Base-by-base conservation (phyloP, 2,113 vertebrate species). In the Pelecanoides urinatrix region DNA sequence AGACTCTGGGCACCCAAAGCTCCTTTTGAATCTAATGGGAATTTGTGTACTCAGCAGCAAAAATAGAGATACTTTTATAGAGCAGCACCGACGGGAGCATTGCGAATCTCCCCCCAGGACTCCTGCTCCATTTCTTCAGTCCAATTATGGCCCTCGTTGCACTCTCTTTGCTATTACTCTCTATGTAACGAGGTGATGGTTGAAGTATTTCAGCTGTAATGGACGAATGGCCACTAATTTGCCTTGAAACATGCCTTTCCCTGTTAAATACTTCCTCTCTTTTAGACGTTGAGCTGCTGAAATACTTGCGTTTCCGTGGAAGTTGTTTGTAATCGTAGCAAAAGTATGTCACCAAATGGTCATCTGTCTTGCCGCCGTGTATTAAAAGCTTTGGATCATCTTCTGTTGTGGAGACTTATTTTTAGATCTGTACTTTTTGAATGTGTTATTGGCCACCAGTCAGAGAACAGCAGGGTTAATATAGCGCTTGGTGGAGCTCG, bases 391-490 rank as follows among this genome's bases (percentile, higher is more conserved):
- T 73, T 38, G 78, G 62, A 76, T 62, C 68, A 3, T 88, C 92
- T 94, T 91, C 34, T 32, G 89, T 53, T 94, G 94, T 8, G 52
- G 59, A 44, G 86, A 40, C 76, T 94, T 96, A 96, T 97, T 97
- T 98, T 98, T 96, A 95, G 96, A 74, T 59, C 52, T 36, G 79
- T 93, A 61, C 91, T 98, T 92, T 96, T 45, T 63, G 74, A 27
- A 53, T 82, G 79, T 87, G 88, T 68, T 94, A 17, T 83, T 98
- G 97, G 96, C 96, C 95, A 95, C 76, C 73, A 89, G 95, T 93
- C 96, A 95, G 85, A 95, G 95, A 97, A 86, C 94, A 98, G 96
- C 86, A 59, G 96, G 95, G 95, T 95, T 97, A 97, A 97, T 85
- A 47, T 6, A 52, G 96, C 83, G 67, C 95, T 89, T 92, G 96